Evolutionary conservation across 2,888 invertebrate species (phyloP), one percentile per base, ranked within the genome.

Genomic region (Apomyelois bistriatella): DNA sequence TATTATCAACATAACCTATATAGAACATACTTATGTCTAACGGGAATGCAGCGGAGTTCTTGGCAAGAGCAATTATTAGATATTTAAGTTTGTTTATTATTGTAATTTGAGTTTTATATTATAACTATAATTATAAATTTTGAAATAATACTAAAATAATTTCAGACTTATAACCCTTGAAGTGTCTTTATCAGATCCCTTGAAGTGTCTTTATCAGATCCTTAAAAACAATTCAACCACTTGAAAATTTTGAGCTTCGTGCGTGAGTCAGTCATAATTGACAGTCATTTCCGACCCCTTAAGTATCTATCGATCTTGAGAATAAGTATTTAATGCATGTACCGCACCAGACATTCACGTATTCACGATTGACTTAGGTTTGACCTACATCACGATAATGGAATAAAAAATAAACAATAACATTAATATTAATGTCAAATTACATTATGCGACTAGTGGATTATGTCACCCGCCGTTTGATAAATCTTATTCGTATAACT

Each of bases 171-270:
- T n/a, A n/a, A n/a, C n/a, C n/a, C n/a, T n/a, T n/a, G n/a, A 22
- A 22, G 5, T 3, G 3, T 22, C 22, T 3, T 5, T 22, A 22
- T n/a, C 12, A 13, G 8, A 32, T 1, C 7, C 7, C 32, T 9
- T 32, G 9, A 8, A 32, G 22, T 5, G 5, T 38, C 49, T 30
- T 30, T 12, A 15, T 52, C 22, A 12, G 37, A 42, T 42, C 15
- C 12, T 32, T 8, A n/a, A 32, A 16, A 35, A 42, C 22, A 36
- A 52, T 46, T 30, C 30, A 50, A 12, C 46, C 47, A 46, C 35
- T 37, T 40, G 41, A 54, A 48, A 50, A 32, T 28, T 40, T 43
- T 13, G 35, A 49, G 40, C 30, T 22, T 32, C 32, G 10, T 32
- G 13, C 10, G 6, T 16, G 8, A 40, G 16, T 15, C 15, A 46